A percentile compares a stretch with the other conserved stretches of the same genome.
phyloP scores from a whole-genome alignment of 2,113 vertebrate species.

The Porphyrio hochstetteri region DNA sequence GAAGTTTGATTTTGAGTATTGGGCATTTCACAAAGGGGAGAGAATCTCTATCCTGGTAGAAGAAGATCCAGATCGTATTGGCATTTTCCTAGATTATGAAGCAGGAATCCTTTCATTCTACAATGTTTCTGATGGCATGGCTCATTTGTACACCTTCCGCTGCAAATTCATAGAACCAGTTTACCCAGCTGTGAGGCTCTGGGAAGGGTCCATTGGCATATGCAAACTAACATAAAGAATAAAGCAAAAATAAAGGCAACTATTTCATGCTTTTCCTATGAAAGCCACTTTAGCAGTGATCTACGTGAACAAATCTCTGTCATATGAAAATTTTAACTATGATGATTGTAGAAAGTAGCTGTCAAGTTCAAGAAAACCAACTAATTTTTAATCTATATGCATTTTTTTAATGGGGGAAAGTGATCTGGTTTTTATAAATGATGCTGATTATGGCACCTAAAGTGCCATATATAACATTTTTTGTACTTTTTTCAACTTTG shows the following conservation, averaged over 20 bases:
- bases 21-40: constrained; percentile 79
- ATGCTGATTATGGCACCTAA: neutral
- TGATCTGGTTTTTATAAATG: neutral
- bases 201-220: constrained; percentile 73
- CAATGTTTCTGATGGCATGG: constrained; percentile 66
- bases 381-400: neutral
- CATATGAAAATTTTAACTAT: neutral
- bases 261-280: neutral
- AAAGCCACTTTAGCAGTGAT: neutral
- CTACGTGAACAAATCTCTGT: neutral
- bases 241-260: neutral
- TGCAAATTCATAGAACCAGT: constrained; percentile 74
- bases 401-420: neutral
- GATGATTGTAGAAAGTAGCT: neutral
- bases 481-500: neutral
- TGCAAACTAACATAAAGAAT: constrained; percentile 57
- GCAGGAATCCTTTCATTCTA: constrained; percentile 77
- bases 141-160: constrained; percentile 73
- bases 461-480: neutral
- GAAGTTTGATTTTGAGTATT: constrained; percentile 76
- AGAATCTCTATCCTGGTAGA: constrained; percentile 59
- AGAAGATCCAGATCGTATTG: constrained; percentile 66
- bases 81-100: constrained; percentile 78
- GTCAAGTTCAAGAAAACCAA: neutral
- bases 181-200: constrained; percentile 75